A percentile compares a stretch with the other conserved stretches of the same genome.
Evolutionary conservation across 2,797 vertebrate species (phyloP).

Genomic region (Acrocephalus scirpaceus): DNA sequence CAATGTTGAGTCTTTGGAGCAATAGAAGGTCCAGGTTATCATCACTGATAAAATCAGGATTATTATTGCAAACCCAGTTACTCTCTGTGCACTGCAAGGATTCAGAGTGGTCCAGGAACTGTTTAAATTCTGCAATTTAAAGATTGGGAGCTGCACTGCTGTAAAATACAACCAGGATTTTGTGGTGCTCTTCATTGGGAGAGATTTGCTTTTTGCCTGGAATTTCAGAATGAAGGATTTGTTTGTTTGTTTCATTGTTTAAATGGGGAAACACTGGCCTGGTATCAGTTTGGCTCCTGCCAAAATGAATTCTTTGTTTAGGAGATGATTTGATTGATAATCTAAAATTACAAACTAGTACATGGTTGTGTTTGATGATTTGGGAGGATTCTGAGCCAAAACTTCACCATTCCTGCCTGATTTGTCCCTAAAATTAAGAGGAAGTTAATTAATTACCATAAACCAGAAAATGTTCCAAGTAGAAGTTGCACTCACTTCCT

Average conservation of each 20-base stretch:
- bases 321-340: background rate
- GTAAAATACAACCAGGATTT: background rate
- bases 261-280: background rate
- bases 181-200: background rate
- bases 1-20: background rate
- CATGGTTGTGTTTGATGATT: background rate
- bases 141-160: background rate
- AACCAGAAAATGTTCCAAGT: background rate
- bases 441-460: background rate
- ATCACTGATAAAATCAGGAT: background rate
- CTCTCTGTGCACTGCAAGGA: background rate
- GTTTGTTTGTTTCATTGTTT: background rate
- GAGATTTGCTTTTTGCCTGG: background rate
- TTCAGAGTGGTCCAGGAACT: background rate
- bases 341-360: background rate
- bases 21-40: background rate
- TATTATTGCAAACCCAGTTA: background rate
- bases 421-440: background rate
- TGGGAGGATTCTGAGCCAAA: background rate
- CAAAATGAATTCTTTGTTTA: too few relatives aligned
- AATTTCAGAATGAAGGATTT: background rate
- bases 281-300: background rate
- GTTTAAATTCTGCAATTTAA: background rate
- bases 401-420: background rate
- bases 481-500: background rate